Evolutionary conservation across 2,888 invertebrate genomes (phyloP).

Genomic region (Hesperia comma): DNA sequence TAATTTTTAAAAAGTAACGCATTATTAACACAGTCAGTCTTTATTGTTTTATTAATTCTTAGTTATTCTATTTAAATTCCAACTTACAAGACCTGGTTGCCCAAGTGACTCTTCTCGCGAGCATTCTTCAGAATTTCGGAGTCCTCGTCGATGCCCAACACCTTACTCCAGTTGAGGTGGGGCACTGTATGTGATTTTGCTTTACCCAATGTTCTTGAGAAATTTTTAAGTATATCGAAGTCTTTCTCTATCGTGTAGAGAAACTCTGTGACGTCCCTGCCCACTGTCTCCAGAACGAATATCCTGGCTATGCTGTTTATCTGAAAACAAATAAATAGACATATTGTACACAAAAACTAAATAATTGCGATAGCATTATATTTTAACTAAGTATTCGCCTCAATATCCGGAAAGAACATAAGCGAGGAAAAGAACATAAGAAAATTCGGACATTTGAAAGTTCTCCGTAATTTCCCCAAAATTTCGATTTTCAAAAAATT

Average conservation of each 20-base stretch:
- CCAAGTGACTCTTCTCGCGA: slow-evolving; percentile 56
- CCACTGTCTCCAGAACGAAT: slow-evolving; percentile 72
- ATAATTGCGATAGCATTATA: too few species aligned
- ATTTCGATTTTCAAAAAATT: too few species aligned
- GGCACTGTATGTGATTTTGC: slow-evolving; percentile 49
- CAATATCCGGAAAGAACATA: too few species aligned
- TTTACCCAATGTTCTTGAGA: slow-evolving; percentile 54
- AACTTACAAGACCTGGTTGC: slow-evolving; percentile 73
- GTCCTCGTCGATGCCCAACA: slow-evolving; percentile 57
- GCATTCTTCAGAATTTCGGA: slow-evolving; percentile 60
- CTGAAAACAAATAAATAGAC: slow-evolving; percentile 50
- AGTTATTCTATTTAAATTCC: background rate
- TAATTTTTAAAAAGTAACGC: too few species aligned
- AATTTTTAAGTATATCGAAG: slow-evolving; percentile 63
- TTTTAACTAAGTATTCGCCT: too few species aligned
- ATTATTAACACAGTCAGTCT: too few species aligned
- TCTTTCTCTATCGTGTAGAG: slow-evolving; percentile 68
- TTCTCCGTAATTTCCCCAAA: too few species aligned
- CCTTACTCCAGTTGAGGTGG: slow-evolving; percentile 55
- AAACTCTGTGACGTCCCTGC: slow-evolving; percentile 67
- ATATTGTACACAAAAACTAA: too few species aligned
- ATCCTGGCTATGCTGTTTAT: slow-evolving; percentile 77
- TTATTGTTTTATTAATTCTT: too few species aligned
- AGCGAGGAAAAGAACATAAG: too few species aligned
- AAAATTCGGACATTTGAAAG: too few species aligned